Conservation (phyloP, 53 echinoderm and acorn worm genomes). For the Crossaster papposus region DNA sequence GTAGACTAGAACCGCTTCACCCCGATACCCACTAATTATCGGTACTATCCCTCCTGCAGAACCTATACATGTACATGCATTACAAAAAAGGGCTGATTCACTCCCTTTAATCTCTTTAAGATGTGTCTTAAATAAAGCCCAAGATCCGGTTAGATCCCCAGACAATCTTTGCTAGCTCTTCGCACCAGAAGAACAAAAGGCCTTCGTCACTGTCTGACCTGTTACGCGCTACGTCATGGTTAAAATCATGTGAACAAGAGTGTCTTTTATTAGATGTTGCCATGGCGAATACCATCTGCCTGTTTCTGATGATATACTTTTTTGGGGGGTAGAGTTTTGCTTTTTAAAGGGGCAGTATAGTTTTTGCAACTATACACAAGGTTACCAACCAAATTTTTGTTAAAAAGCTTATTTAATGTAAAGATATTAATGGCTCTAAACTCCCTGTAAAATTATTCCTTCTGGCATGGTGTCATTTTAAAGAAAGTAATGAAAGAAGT, state of each 20-base stretch:
- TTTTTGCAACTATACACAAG: too few relatives aligned
- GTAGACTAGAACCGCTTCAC: neutral
- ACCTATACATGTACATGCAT: neutral
- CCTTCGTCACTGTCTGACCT: slow-evolving; percentile 16
- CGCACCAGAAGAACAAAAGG: neutral
- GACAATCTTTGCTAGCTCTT: neutral
- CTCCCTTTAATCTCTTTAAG: slow-evolving; percentile 10
- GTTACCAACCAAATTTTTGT: too few relatives aligned
- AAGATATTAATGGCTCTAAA: too few relatives aligned
- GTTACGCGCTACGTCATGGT: neutral
- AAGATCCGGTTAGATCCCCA: slow-evolving; percentile 16
- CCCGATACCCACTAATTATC: slow-evolving; percentile 1
- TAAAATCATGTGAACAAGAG: neutral
- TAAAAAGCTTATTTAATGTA: too few relatives aligned
- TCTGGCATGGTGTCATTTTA: too few relatives aligned
- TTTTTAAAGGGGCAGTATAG: too few relatives aligned
- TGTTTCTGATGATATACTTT: neutral
- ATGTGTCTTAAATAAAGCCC: slow-evolving; percentile 12
- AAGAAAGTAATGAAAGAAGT: too few relatives aligned
- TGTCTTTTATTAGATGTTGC: neutral
- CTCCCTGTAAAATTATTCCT: too few relatives aligned
- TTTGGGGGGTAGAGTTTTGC: neutral
- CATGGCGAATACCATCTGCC: neutral
- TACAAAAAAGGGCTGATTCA: slow-evolving; percentile 33
- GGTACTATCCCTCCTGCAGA: neutral